Conservation (phyloP, 1,140 invertebrate genomes). For the Papilio machaon region DNA sequence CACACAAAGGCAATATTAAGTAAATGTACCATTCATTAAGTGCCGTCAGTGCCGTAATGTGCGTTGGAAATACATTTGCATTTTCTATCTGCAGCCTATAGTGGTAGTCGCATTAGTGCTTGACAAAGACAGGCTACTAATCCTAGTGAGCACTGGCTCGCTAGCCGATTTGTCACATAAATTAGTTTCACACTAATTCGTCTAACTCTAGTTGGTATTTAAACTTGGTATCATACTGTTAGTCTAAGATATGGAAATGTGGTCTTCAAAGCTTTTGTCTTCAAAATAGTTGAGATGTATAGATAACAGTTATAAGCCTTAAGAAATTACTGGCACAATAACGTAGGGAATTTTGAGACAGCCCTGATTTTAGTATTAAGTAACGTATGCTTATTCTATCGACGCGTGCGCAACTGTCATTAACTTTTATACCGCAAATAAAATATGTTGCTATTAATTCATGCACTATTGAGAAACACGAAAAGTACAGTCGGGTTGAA, state of each 20-base stretch:
- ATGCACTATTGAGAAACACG: neutral
- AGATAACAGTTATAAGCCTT: too few species aligned
- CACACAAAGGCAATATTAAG: neutral
- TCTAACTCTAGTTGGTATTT: constrained; percentile 18
- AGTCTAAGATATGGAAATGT: neutral
- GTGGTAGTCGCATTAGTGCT: neutral
- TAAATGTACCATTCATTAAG: constrained; percentile 22
- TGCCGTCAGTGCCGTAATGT: neutral
- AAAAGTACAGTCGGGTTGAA: neutral
- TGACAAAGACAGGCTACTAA: constrained; percentile 22
- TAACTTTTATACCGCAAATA: neutral
- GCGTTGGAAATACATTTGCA: constrained; percentile 29
- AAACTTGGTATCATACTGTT: neutral
- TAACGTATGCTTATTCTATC: neutral
- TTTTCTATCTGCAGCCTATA: constrained; percentile 23
- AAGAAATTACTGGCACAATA: too few species aligned
- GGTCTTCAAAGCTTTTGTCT: neutral
- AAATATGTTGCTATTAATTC: neutral
- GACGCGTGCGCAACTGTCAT: neutral
- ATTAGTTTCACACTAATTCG: constrained; percentile 20
- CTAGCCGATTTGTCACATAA: constrained; percentile 16
- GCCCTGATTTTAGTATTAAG: neutral
- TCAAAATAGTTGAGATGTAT: too few species aligned
- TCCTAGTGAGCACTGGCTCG: constrained; percentile 13
- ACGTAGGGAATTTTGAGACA: neutral